Conservation (phyloP, 2,888 invertebrate species). For the Tenthredo distinguenda region DNA sequence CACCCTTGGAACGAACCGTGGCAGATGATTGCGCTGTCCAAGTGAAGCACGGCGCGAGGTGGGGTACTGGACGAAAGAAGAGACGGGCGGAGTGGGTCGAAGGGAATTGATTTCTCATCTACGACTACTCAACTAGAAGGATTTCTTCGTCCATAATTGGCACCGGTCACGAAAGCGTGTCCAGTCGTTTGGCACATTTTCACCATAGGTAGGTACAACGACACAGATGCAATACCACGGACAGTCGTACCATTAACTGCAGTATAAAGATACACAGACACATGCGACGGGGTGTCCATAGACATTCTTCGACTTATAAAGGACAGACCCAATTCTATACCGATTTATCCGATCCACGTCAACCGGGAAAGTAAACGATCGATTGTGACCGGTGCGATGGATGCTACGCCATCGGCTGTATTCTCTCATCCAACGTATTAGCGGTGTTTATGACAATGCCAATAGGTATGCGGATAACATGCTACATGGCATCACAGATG, state of each 20-base stretch:
- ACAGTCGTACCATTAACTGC: neutral
- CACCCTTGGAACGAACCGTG: constrained; percentile 7
- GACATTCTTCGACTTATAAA: neutral
- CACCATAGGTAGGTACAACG: constrained; percentile 28
- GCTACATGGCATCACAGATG: neutral
- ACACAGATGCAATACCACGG: neutral
- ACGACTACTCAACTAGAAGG: constrained; percentile 45
- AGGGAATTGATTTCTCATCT: constrained; percentile 43
- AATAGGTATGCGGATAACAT: neutral
- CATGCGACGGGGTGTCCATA: neutral
- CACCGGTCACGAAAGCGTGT: constrained; percentile 54
- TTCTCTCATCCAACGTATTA: neutral
- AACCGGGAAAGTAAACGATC: neutral
- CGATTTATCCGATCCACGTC: neutral
- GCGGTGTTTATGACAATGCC: neutral
- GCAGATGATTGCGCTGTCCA: constrained; percentile 6
- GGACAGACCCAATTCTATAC: neutral
- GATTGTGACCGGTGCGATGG: neutral
- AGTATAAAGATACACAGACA: neutral
- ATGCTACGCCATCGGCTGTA: neutral
- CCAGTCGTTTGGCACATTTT: constrained; percentile 47
- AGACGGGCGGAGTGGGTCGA: neutral
- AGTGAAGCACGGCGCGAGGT: neutral
- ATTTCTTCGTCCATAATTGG: constrained; percentile 52
- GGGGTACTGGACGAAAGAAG: neutral